phyloP scores from a whole-genome alignment of 37 sponge, comb jelly and placozoan genomes.

The Agelas oroides region DNA sequence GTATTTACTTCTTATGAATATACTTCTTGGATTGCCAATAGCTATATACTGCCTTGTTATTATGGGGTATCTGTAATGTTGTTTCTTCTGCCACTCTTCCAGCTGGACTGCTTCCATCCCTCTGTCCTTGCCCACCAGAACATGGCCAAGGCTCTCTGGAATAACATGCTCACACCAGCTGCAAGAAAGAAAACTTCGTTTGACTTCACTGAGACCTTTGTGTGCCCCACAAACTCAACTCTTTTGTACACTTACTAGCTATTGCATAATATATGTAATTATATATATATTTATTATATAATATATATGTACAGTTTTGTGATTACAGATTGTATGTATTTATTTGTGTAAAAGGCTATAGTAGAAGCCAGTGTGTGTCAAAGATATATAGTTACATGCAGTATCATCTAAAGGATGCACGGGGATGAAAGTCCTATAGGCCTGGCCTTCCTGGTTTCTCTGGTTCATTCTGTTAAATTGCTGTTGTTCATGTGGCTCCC shows the following conservation, averaged over 20 bases:
- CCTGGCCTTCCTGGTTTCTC: too few relatives aligned
- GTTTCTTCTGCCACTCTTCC: background rate
- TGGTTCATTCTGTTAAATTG: too few relatives aligned
- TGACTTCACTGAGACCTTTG: slow-evolving; percentile 47
- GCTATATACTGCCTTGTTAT: background rate
- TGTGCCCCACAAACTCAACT: slow-evolving; percentile 75
- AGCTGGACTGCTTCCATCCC: slow-evolving; percentile 93
- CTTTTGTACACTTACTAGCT: slow-evolving; percentile 69
- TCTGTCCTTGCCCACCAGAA: slow-evolving; percentile 72
- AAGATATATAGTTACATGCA: too few relatives aligned
- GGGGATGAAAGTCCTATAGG: too few relatives aligned
- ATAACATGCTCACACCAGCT: slow-evolving; percentile 84
- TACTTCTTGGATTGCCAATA: too few relatives aligned
- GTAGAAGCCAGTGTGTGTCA: too few relatives aligned
- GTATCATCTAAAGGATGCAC: too few relatives aligned
- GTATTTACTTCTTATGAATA: too few relatives aligned
- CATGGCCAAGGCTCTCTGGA: slow-evolving; percentile 87
- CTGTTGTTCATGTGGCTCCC: too few relatives aligned
- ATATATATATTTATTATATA: background rate
- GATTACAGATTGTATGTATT: too few relatives aligned
- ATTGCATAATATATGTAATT: background rate
- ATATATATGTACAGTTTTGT: background rate
- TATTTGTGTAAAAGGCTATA: too few relatives aligned
- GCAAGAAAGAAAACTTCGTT: slow-evolving; percentile 63
- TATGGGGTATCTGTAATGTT: too few relatives aligned